Evolutionary conservation across 2,113 vertebrate species (phyloP).

Genomic region (Syrmaticus mikado): DNA sequence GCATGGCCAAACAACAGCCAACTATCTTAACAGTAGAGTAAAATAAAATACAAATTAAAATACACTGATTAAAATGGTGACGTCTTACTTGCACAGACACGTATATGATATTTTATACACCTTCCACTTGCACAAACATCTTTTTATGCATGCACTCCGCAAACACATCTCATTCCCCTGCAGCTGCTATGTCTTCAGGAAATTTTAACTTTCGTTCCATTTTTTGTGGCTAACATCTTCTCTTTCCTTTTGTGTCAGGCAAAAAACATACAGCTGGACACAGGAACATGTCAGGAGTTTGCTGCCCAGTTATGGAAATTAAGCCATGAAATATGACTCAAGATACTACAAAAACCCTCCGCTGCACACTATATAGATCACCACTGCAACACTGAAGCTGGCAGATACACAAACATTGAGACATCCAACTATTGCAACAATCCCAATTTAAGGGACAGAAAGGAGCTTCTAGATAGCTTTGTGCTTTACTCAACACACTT

Average conservation of each 20-base stretch:
- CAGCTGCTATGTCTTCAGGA: background rate
- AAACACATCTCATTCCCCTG: background rate
- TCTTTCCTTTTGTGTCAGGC: background rate
- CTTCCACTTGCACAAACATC: background rate
- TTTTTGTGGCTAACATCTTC: background rate
- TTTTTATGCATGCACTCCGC: rapidly evolving
- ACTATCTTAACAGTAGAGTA: background rate
- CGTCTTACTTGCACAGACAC: background rate
- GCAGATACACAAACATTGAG: background rate
- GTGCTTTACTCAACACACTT: background rate
- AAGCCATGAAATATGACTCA: background rate
- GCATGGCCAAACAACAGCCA: background rate
- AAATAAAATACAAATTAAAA: background rate
- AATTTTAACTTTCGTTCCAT: background rate
- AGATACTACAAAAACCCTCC: background rate
- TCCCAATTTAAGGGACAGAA: background rate
- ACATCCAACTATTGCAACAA: background rate
- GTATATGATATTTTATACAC: background rate
- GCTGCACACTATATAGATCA: background rate
- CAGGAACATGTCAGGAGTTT: background rate
- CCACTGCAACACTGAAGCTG: background rate
- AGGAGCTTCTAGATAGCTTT: background rate
- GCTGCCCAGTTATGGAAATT: background rate
- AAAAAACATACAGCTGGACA: background rate
- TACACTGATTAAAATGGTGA: background rate